Evolutionary conservation across 2,888 invertebrate species (phyloP), one percentile per base, ranked within the genome.

Genomic region (Ennomos fuscantarius): DNA sequence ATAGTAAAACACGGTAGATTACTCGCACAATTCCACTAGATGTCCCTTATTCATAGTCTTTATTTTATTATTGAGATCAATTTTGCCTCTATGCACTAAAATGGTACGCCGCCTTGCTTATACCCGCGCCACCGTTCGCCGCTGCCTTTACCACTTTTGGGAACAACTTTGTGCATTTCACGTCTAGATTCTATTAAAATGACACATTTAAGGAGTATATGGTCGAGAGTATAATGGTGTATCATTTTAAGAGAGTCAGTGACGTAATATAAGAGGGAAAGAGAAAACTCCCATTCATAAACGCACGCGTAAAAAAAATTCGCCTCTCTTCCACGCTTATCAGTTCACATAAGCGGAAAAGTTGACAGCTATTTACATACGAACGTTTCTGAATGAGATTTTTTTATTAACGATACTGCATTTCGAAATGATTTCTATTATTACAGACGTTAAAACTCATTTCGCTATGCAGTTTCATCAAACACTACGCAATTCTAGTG

Each of bases 41-140:
- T 76, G 87, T 88, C 86, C 84, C 75, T 80, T 80, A 82, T 78
- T 75, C 73, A 79, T 85, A 87, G 87, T 89, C 86, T 85, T 86
- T 87, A 86, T 85, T 84, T 82, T 86, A 89, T 80, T 92, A 90
- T 80, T 92, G 91, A 92, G 91, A 92, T 92, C 91, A 92, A 84
- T 84, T 83, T 83, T 83, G 85, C 86, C 88, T 81, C 84, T 85
- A 82, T 76, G 84, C 86, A 83, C 85, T 85, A 83, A 35, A 15
- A 72, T 78, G 76, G 69, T 75, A 72, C 75, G 76, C 73, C 81
- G 79, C 80, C 80, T 63, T 68, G 72, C 76, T 73, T 66, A 65
- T 44, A 63, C 53, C 58, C 45, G 61, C 66, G 60, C 70, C 62
- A 9, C 10, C 1, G n/a, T 61, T 72, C 49, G 67, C 69, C 75